Evolutionary conservation across 2,113 vertebrate genomes (phyloP), one percentile per base, ranked within the genome.

Genomic region (Nanorana parkeri): DNA sequence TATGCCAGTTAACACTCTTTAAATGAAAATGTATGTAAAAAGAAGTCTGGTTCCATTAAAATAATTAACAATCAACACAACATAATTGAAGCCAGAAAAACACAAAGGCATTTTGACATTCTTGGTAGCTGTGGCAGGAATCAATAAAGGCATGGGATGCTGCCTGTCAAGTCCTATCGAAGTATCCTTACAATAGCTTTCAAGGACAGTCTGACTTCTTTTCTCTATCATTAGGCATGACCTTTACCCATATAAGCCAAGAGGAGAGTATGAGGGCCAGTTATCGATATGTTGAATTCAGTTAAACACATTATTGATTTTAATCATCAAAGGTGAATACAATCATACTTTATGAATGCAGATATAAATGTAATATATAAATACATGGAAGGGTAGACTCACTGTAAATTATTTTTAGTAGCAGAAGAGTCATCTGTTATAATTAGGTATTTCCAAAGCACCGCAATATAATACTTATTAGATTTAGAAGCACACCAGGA

Each of bases 141-240:
- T 47, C 32, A 76, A 63, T 76, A 76, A 47, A 47, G 32, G 58
- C 73, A 61, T 76, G 32, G 56, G 71, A 24, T 74, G 54, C 54
- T 56, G 10, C 17, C 26, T 58, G 69, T 28, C 41, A 56, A 24
- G 23, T 52, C 32, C 47, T 52, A 7, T 28, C 68, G 19, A 15
- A 23, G 54, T 51, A 20, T 51, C 24, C 28, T 52, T 56, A 29
- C 52, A 60, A 61, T 23, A 41, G 72, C 55, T 29, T 75, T 36
- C 56, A 75, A 58, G 72, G 72, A 61, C 71, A 75, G 55, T 26
- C 19, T 75, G 72, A 75, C 55, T 75, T 60, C 17, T 17, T 60
- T 61, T 60, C 60, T 47, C n/a, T 13, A 19, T 76, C 54, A 58
- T 74, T 74, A 74, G 58, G 32, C 52, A 58, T 74, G 71, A 58